These are phyloP conservation scores for Platalea minor DNA, from an alignment of 2,797 vertebrate species.

Conservation along the genomic window DNA sequence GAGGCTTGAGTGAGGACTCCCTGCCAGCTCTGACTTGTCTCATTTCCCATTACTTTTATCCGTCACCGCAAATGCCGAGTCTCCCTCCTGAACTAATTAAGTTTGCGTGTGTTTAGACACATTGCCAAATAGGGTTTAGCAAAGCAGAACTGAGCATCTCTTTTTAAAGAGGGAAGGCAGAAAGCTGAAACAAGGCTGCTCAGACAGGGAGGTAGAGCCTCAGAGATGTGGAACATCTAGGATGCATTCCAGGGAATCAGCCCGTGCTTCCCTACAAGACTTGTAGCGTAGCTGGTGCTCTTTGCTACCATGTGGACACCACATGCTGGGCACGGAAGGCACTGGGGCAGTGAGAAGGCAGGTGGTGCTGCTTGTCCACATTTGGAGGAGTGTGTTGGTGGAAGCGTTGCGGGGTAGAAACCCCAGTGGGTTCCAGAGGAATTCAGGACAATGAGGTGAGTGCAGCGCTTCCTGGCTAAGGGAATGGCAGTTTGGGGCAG, in stretches of 20 bases:
- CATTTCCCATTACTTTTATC: constrained; percentile 79
- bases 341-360: background rate
- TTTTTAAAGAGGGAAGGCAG: constrained; percentile 69
- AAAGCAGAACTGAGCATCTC: constrained; percentile 81
- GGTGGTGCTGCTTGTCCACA: background rate
- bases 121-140: constrained; percentile 83
- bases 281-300: background rate
- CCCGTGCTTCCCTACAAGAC: background rate
- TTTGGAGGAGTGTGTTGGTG: background rate
- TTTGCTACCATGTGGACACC: background rate
- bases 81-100: constrained; percentile 80
- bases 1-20: constrained; percentile 70
- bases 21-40: constrained; percentile 77
- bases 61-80: constrained; percentile 72
- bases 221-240: background rate
- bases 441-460: background rate
- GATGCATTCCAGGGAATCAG: background rate
- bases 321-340: background rate
- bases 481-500: background rate
- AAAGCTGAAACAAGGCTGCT: constrained; percentile 19
- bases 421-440: background rate
- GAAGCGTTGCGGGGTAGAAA: background rate
- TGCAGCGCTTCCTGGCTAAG: background rate
- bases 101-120: constrained; percentile 81
- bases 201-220: background rate